Evolutionary conservation across 2,888 invertebrate species (phyloP), one percentile per base, ranked within the genome.

Genomic region (Spilosoma lubricipeda): DNA sequence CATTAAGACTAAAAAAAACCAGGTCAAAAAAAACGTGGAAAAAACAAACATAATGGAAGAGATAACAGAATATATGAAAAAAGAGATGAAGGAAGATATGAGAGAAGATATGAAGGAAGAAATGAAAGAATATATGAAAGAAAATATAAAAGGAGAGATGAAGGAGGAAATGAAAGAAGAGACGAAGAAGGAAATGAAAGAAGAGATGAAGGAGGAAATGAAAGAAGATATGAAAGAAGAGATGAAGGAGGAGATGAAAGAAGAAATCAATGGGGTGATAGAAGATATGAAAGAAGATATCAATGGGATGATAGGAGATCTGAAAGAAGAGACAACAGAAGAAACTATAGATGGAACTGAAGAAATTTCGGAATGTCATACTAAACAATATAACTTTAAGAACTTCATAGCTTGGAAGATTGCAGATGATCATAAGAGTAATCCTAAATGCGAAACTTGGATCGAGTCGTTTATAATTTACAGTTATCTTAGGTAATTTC

Each of bases 11-110:
- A 80, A 70, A 72, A 78, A 69, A 71, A 56, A 56, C 7, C 65
- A 81, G 9, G 76, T 78, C 5, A 84, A 36, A 36, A 36, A 5
- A 36, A 36, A 86, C 23, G 80, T 81, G 7, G 70, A 76, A 9
- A 39, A 11, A 9, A 39, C 39, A 9, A 39, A 39, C 5, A 77
- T 80, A 45, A 75, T 56, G n/a, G 78, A 76, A 27, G 81, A 80
- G n/a, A 39, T 33, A 7, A 20, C 9, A 18, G 45, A 45, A 45
- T 23, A 23, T 7, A 23, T 23, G 18, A 23, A 8, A 52, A 8
- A 52, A 8, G 9, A 52, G 8, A 23, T 23, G 8, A 23, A 52
- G 23, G 9, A n/a, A 48, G n/a, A n/a, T 9, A n/a, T 3, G 20
- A 11, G 11, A 11, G 23, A n/a, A n/a, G n/a, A 56, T 8, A n/a